Conservation (phyloP, 2,888 invertebrate genomes). For the Zaprionus bogoriensis region DNA sequence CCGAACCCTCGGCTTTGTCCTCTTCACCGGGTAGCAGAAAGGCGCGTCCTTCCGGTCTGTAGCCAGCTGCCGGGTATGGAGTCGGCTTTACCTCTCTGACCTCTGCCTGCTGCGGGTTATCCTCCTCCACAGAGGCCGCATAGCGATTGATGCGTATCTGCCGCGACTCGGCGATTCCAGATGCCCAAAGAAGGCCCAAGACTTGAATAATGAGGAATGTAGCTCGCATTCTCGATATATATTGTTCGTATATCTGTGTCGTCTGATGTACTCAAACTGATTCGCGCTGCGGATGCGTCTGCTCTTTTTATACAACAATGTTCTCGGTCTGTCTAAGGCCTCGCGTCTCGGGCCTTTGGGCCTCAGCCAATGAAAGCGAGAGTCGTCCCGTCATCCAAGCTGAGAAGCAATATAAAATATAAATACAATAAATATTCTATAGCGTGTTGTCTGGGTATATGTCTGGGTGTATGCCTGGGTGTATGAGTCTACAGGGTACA, state of each 20-base stretch:
- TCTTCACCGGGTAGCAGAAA: constrained; percentile 67
- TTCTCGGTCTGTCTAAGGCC: constrained; percentile 58
- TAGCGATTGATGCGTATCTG: constrained; percentile 77
- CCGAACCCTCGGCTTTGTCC: constrained; percentile 24
- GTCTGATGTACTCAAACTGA: constrained; percentile 49
- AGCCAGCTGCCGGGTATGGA: constrained; percentile 73
- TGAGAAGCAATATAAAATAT: constrained; percentile 23
- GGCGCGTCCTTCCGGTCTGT: constrained; percentile 65
- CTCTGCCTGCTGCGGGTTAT: constrained; percentile 49
- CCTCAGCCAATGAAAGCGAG: constrained; percentile 58
- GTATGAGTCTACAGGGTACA: too few species aligned
- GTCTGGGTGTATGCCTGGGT: constrained; percentile 30
- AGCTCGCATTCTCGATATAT: constrained; percentile 51
- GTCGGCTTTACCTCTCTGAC: constrained; percentile 53
- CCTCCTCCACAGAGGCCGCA: constrained; percentile 64
- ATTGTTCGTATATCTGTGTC: constrained; percentile 35
- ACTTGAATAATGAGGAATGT: constrained; percentile 17
- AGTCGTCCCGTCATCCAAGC: constrained; percentile 49
- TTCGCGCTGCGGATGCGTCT: constrained; percentile 34
- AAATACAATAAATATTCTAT: constrained; percentile 20
- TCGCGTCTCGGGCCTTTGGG: constrained; percentile 1
- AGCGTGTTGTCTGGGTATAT: constrained; percentile 4
- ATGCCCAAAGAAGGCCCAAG: constrained; percentile 35
- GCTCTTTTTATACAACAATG: constrained; percentile 56
- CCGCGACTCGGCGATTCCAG: constrained; percentile 46